phyloP scores from a whole-genome alignment of 2,797 vertebrate genomes.

The Sebastes matsubarae region DNA sequence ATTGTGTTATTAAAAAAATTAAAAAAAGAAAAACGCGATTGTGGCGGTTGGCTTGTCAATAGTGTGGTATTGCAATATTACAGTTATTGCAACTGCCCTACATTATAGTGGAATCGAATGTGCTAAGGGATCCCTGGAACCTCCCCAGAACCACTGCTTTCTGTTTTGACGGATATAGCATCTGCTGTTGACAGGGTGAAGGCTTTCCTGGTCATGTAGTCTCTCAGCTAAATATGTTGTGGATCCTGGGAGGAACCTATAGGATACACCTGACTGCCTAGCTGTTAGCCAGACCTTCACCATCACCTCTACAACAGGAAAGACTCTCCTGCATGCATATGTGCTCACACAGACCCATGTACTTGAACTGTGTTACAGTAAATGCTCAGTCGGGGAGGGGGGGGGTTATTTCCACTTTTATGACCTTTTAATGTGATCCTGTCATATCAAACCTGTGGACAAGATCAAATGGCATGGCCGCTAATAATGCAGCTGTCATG shows the following conservation, averaged over 20 bases:
- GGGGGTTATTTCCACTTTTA: slow-evolving; percentile 2
- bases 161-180: slow-evolving; percentile 14
- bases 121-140: background rate
- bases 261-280: slow-evolving; percentile 73
- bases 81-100: background rate
- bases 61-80: background rate
- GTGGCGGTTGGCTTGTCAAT: background rate
- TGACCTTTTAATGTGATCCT: slow-evolving; percentile 16
- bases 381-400: background rate
- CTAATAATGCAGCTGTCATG: background rate
- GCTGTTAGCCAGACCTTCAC: background rate
- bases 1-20: no score
- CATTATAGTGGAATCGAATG: background rate
- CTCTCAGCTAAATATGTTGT: background rate
- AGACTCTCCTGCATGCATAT: background rate
- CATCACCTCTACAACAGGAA: slow-evolving; percentile 62
- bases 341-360: background rate
- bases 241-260: slow-evolving; percentile 47
- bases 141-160: background rate
- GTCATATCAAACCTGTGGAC: background rate
- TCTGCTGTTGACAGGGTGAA: slow-evolving; percentile 42
- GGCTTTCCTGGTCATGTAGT: slow-evolving; percentile 6
- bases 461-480: background rate
- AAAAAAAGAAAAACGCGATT: no score
- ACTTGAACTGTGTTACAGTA: slow-evolving; percentile 38